Conservation (phyloP, 1,140 invertebrate species). For the Drosophila subobscura region DNA sequence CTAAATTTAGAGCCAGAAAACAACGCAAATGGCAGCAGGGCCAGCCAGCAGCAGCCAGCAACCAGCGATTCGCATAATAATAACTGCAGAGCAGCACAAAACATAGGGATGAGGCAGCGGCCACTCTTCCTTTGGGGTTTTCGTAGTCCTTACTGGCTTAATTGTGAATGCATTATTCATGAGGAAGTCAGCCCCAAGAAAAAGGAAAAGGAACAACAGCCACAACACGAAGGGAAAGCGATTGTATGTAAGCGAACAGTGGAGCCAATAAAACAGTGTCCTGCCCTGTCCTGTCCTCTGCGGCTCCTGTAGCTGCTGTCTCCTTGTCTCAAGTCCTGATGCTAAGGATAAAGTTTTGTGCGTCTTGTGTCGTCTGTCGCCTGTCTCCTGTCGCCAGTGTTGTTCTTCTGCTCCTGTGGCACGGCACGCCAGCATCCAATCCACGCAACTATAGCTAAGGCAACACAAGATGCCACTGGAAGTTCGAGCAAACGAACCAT, state of each 20-base stretch:
- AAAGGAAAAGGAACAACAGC: slow-evolving; percentile 27
- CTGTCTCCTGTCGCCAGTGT: not conserved
- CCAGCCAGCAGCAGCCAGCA: slow-evolving; percentile 25
- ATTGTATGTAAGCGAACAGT: slow-evolving; percentile 20
- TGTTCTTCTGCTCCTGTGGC: slow-evolving; percentile 7
- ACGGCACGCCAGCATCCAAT: not conserved
- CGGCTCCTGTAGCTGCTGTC: slow-evolving; percentile 14
- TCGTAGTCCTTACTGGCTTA: slow-evolving; percentile 61
- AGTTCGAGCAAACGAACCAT: slow-evolving; percentile 64
- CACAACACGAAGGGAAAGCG: slow-evolving; percentile 8
- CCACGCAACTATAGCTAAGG: slow-evolving; percentile 35
- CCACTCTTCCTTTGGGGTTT: slow-evolving; percentile 34
- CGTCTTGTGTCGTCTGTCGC: slow-evolving; percentile 24
- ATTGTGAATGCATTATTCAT: slow-evolving; percentile 81
- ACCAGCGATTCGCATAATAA: slow-evolving; percentile 61
- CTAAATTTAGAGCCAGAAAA: slow-evolving; percentile 70
- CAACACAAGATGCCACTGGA: slow-evolving; percentile 48
- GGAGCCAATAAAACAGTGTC: slow-evolving; percentile 56
- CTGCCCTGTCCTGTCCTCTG: slow-evolving; percentile 7
- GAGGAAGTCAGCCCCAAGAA: slow-evolving; percentile 44
- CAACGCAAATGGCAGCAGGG: slow-evolving; percentile 44
- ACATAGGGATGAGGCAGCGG: slow-evolving; percentile 3
- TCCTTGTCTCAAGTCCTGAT: slow-evolving; percentile 16
- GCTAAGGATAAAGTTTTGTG: slow-evolving; percentile 48
- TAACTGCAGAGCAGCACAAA: slow-evolving; percentile 47